Percentiles rank a stretch among this genome's conserved stretches.
Conservation (phyloP, 2,888 invertebrate genomes). For the Drosophila meridionalis region DNA sequence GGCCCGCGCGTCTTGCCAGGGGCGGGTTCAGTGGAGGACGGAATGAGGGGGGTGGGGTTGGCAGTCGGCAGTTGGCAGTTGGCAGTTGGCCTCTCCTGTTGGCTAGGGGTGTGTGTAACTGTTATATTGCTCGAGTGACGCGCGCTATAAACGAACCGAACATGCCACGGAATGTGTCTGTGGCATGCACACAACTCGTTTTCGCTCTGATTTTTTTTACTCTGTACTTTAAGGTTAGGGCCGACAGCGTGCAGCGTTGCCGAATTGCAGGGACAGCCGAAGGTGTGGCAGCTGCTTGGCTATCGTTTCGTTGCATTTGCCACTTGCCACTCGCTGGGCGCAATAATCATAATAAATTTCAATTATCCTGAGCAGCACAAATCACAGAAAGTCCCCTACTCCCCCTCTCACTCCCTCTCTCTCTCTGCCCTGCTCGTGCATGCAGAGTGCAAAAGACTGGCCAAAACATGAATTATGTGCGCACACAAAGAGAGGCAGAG, state of each 20-base stretch:
- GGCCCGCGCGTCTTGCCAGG: constrained; percentile 32
- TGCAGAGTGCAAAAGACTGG: constrained; percentile 10
- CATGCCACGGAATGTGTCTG: constrained; percentile 76
- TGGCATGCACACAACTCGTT: constrained; percentile 67
- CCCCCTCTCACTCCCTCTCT: neutral
- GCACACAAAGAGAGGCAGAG: constrained; percentile 9
- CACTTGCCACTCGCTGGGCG: constrained; percentile 64
- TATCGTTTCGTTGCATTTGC: constrained; percentile 46
- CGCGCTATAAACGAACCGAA: constrained; percentile 71
- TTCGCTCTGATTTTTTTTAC: constrained; percentile 15
- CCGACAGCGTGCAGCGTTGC: constrained; percentile 59
- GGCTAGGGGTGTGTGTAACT: constrained; percentile 54
- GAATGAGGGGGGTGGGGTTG: neutral
- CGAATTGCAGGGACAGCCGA: constrained; percentile 59
- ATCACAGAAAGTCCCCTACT: constrained; percentile 39
- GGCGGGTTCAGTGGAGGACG: neutral
- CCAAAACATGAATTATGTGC: constrained; percentile 65
- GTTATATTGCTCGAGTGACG: constrained; percentile 74
- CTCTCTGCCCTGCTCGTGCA: neutral
- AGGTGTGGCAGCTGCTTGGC: constrained; percentile 25
- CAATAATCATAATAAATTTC: constrained; percentile 85
- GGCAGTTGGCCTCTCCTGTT: neutral
- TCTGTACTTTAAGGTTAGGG: constrained; percentile 29
- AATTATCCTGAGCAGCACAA: constrained; percentile 81
- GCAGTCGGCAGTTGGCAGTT: neutral